A percentile compares a stretch with the other conserved stretches of the same genome.
Conservation (phyloP, 2,113 vertebrate genomes). For the Nasalis larvatus region DNA sequence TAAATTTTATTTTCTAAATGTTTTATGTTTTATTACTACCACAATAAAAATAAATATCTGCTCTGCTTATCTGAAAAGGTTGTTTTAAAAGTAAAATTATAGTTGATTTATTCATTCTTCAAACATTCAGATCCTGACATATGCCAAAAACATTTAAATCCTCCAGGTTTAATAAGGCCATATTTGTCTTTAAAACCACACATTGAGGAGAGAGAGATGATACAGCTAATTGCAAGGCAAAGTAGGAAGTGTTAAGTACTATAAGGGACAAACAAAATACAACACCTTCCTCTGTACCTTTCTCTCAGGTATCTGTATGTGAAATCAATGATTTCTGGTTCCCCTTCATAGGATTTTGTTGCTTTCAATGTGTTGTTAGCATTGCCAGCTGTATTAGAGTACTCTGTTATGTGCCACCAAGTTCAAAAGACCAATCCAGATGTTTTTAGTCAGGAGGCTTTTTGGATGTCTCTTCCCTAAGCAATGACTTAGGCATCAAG, state of each 20-base stretch:
- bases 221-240: neutral
- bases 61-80: neutral
- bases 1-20: neutral
- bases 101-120: neutral
- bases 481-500: neutral
- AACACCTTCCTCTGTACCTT: too few species aligned
- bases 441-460: neutral
- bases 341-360: neutral
- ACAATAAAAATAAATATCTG: neutral
- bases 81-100: neutral
- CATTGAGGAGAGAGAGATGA: neutral
- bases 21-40: neutral
- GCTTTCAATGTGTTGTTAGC: neutral
- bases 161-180: neutral
- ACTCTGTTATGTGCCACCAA: neutral
- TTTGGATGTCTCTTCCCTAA: neutral
- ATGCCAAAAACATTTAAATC: neutral
- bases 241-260: neutral
- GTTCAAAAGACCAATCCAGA: neutral
- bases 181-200: neutral
- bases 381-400: neutral
- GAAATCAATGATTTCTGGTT: neutral
- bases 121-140: neutral
- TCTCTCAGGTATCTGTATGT: neutral
- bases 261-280: neutral